Conservation (phyloP, 2,797 vertebrate species). For the Poecilia wingei region DNA sequence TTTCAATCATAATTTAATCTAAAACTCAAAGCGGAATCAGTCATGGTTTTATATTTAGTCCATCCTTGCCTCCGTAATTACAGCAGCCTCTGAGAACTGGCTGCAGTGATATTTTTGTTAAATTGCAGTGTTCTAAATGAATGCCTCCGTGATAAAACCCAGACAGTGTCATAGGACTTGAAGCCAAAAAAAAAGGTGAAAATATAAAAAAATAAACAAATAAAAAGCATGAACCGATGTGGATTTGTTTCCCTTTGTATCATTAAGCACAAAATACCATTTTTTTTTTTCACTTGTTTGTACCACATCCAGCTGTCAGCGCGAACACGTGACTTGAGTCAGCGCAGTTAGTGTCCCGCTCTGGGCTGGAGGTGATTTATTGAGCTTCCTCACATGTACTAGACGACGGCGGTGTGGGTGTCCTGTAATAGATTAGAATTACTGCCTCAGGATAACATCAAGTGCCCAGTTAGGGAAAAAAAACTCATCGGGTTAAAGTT, state of each 20-base stretch:
- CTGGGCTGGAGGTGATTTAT: constrained; percentile 30
- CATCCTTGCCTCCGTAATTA: constrained; percentile 15
- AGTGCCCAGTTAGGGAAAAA: constrained; percentile 14
- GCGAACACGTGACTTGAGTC: constrained; percentile 28
- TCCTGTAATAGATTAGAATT: constrained; percentile 36
- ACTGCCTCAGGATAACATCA: constrained; percentile 19
- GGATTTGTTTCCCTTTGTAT: constrained; percentile 40
- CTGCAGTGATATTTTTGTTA: constrained; percentile 28
- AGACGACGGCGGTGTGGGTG: constrained; percentile 19
- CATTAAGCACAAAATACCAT: constrained; percentile 52
- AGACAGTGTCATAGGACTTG: constrained; percentile 38
- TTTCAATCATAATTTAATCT: constrained; percentile 13
- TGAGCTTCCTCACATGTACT: constrained; percentile 21
- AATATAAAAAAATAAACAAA: constrained; percentile 1
- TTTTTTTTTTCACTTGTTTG: constrained; percentile 39
- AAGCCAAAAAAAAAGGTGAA: constrained; percentile 8
- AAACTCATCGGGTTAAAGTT: constrained; percentile 43
- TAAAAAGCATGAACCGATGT: constrained; percentile 10
- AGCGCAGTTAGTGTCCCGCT: constrained; percentile 28
- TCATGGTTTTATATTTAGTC: constrained; percentile 6
- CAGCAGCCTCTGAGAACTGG: constrained; percentile 17
- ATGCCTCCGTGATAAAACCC: constrained; percentile 36
- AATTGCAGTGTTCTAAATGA: constrained; percentile 34
- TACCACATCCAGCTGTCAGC: constrained; percentile 46
- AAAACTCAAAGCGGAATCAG: neutral